Conservation (phyloP, 2,888 invertebrate species). For the Eustalomyia histrio region DNA sequence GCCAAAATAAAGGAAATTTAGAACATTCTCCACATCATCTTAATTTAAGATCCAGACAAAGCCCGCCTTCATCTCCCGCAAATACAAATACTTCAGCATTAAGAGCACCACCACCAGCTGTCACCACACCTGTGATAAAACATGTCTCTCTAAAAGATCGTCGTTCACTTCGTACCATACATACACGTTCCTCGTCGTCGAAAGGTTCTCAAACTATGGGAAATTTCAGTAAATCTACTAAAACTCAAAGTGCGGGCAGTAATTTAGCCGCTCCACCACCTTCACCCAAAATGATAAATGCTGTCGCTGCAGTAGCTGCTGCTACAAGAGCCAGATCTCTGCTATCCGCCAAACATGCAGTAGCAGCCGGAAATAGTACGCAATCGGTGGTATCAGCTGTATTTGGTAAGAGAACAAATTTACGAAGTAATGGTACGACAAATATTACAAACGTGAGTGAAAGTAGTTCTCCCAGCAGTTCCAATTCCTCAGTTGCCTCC, state of each 20-base stretch:
- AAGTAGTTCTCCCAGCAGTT: constrained; percentile 70
- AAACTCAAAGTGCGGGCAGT: constrained; percentile 70
- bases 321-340: constrained; percentile 67
- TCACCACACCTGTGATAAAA: constrained; percentile 61
- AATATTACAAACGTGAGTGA: not conserved
- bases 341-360: constrained; percentile 62
- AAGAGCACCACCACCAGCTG: constrained; percentile 28
- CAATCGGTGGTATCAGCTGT: constrained; percentile 64
- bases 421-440: constrained; percentile 49
- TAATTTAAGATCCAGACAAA: constrained; percentile 59
- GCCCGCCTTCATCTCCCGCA: not conserved
- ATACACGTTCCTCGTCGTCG: constrained; percentile 50
- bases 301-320: constrained; percentile 69
- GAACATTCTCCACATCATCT: constrained; percentile 35
- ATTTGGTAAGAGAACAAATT: constrained; percentile 70
- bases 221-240: constrained; percentile 71
- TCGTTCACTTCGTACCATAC: constrained; percentile 65
- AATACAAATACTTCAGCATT: constrained; percentile 19
- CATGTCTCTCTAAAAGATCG: constrained; percentile 63
- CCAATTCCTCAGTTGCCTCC: constrained; percentile 24
- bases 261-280: constrained; percentile 72
- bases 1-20: constrained; percentile 16
- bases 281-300: constrained; percentile 73
- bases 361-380: constrained; percentile 47
- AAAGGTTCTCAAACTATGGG: constrained; percentile 61